A percentile compares a stretch with the other conserved stretches of the same genome.
Evolutionary conservation across 2,113 vertebrate genomes (phyloP).

Genomic region (Irena cyanogastra): DNA sequence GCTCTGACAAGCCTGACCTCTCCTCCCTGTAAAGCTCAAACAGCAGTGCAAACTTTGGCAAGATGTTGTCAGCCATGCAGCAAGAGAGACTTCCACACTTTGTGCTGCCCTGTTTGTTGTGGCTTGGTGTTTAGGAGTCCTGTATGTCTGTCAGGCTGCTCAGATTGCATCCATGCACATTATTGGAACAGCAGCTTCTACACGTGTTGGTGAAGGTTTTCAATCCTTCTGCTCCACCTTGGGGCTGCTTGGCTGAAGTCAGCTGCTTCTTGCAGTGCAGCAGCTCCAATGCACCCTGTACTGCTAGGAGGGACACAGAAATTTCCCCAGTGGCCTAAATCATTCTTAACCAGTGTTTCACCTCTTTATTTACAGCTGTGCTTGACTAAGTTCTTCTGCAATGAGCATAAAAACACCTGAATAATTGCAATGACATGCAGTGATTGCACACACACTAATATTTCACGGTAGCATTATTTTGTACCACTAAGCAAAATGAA

Average conservation of each 20-base stretch:
- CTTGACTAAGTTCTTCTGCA: neutral
- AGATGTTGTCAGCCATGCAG: neutral
- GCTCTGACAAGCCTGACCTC: neutral
- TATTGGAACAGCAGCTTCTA: neutral
- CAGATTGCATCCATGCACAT: neutral
- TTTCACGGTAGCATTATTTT: accelerated
- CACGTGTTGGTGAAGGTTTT: neutral
- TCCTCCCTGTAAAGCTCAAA: neutral
- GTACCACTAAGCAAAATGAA: neutral
- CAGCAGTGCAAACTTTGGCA: neutral
- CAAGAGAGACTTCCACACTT: neutral
- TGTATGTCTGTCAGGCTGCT: neutral
- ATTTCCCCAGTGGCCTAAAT: neutral
- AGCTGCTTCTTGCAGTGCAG: neutral
- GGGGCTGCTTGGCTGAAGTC: neutral
- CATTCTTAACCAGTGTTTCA: neutral
- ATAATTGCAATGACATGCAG: neutral
- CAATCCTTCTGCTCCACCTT: neutral
- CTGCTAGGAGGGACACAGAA: neutral
- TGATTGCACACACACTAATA: neutral
- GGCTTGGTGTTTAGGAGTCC: neutral
- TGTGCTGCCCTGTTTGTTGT: neutral
- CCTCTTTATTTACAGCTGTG: neutral
- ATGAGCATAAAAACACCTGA: neutral
- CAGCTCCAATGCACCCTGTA: neutral